Percentiles rank a stretch among this genome's conserved stretches.
These are phyloP conservation scores for Palythoa caribaeorum DNA, from an alignment of 92 coral and sea anemone species.

Conservation along the genomic window DNA sequence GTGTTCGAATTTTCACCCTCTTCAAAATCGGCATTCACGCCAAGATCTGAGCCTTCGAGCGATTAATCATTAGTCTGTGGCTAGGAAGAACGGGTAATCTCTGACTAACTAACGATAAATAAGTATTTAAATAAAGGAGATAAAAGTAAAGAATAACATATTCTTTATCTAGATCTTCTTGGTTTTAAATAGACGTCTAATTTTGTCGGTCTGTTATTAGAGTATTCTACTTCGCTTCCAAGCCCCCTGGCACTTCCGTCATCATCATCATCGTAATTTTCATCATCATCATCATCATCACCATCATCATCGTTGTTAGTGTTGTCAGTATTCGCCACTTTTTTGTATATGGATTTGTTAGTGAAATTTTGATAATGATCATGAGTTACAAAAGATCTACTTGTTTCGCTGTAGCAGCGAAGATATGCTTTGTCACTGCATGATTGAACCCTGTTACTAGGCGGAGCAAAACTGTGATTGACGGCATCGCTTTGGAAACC, in stretches of 20 bases:
- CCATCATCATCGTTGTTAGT: background rate
- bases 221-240: constrained; percentile 71
- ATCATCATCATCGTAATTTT: constrained; percentile 21
- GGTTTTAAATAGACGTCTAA: constrained; percentile 71
- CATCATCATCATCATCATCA: background rate
- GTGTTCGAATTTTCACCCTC: too few species aligned
- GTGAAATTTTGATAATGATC: background rate
- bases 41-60: too few species aligned
- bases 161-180: background rate
- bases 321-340: background rate
- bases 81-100: too few species aligned
- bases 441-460: background rate
- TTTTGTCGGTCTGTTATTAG: constrained; percentile 62
- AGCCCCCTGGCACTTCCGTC: constrained; percentile 65
- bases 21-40: too few species aligned
- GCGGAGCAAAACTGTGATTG: background rate
- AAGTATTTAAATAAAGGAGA: too few species aligned
- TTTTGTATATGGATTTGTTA: background rate
- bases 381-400: constrained; percentile 12
- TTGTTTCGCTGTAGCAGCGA: constrained; percentile 18
- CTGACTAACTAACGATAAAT: too few species aligned
- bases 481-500: background rate
- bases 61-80: too few species aligned
- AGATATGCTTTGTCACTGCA: background rate
- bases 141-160: too few species aligned